Conservation (phyloP, 2,113 vertebrate species). For the Mormyrus lacerda region DNA sequence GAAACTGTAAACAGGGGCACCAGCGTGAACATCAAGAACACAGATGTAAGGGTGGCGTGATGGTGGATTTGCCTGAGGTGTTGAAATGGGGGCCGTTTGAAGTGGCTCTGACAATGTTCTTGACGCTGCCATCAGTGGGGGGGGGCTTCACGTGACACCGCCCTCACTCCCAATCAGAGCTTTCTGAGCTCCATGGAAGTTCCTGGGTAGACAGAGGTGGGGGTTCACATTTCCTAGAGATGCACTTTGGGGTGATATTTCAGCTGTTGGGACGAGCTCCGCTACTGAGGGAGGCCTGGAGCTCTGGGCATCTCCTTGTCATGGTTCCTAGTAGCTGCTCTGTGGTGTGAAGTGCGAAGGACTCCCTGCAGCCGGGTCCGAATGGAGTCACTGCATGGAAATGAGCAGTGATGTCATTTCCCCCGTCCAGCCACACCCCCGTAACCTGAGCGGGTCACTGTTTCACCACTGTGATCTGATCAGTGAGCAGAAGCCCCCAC, state of each 20-base stretch:
- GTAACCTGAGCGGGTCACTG: not conserved
- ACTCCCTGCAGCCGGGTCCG: not conserved
- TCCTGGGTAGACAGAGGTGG: not conserved
- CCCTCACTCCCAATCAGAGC: not conserved
- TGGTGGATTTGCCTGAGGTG: conserved; percentile 2
- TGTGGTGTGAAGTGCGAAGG: not conserved
- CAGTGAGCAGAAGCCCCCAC: not conserved
- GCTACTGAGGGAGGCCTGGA: not conserved
- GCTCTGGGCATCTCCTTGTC: not conserved
- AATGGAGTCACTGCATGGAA: not conserved
- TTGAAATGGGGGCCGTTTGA: conserved; percentile 37
- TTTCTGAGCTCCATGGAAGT: conserved; percentile 18
- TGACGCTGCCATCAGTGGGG: conserved; percentile 35
- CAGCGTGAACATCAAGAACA: not conserved
- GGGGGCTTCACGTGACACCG: conserved; percentile 52
- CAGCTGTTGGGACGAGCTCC: not conserved
- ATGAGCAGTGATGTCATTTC: not conserved
- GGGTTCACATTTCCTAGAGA: not conserved
- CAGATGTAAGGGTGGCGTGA: not conserved
- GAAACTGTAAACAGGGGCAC: not conserved
- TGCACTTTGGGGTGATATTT: not conserved
- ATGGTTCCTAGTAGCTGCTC: not conserved
- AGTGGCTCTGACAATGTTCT: conserved; percentile 37
- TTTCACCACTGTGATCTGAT: not conserved
- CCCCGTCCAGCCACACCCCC: too few relatives aligned